phyloP scores from a whole-genome alignment of 2,797 vertebrate species.

The Hozukius guyotensis region DNA sequence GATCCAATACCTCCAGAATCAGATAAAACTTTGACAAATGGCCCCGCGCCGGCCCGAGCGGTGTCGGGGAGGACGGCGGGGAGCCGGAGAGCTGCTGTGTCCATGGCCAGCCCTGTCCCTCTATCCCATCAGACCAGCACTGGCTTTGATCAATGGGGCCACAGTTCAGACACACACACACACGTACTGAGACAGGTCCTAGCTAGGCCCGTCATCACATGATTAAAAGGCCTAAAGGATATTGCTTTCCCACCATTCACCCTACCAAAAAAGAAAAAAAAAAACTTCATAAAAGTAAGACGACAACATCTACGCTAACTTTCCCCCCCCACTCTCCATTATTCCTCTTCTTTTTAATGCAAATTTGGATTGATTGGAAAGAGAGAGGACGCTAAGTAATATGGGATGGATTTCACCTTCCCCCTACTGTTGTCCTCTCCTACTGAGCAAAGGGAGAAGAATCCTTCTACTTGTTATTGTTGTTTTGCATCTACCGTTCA shows the following conservation, averaged over 20 bases:
- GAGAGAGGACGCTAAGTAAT: conserved; percentile 12
- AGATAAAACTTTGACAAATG: conserved; percentile 99
- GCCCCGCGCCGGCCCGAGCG: conserved; percentile 75
- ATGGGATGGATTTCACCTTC: conserved; percentile 42
- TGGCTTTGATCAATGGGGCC: conserved; percentile 91
- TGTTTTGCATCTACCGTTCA: conserved; percentile 51
- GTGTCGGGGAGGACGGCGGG: conserved; percentile 72
- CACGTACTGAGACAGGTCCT: conserved; percentile 63
- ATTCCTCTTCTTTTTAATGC: conserved; percentile 1
- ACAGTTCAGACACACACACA: conserved; percentile 70
- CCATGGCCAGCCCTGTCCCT: conserved; percentile 82
- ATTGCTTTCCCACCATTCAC: conserved; percentile 80
- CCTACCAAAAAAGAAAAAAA: conserved; percentile 60
- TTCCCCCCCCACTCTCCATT: neutral
- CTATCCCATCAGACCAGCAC: conserved; percentile 84
- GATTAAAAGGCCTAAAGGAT: conserved; percentile 88
- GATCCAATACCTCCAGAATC: conserved; percentile 94
- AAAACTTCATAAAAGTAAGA: conserved; percentile 83
- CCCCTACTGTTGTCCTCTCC: conserved; percentile 27
- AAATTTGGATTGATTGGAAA: conserved; percentile 51
- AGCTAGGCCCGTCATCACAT: conserved; percentile 81
- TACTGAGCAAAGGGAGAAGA: conserved; percentile 43
- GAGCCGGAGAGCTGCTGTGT: conserved; percentile 61
- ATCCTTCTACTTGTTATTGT: conserved; percentile 46
- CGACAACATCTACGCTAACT: conserved; percentile 61